These are phyloP conservation scores for Brachionichthys hirsutus DNA, from an alignment of 2,113 vertebrate species.

Conservation along the genomic window DNA sequence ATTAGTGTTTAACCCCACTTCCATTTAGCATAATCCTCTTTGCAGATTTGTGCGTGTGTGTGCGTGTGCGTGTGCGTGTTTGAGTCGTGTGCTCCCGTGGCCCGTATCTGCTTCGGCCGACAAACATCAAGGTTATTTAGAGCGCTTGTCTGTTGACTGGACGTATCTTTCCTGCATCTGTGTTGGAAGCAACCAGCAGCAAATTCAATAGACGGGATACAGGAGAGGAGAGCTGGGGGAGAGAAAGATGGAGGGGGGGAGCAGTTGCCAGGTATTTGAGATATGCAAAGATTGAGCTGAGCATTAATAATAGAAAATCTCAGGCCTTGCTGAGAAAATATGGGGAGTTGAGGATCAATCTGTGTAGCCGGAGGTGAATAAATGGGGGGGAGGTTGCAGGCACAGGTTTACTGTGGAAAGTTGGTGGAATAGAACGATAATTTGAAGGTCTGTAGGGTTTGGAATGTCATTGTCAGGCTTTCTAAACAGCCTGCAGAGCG, in stretches of 20 bases:
- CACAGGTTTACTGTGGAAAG: slow-evolving; percentile 53
- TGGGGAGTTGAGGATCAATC: slow-evolving; percentile 36
- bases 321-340: slow-evolving; percentile 50
- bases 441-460: slow-evolving; percentile 69
- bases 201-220: slow-evolving; percentile 29
- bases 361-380: slow-evolving; percentile 51
- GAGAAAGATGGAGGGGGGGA: slow-evolving; percentile 12
- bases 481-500: slow-evolving; percentile 70
- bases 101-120: slow-evolving; percentile 8
- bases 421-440: slow-evolving; percentile 56
- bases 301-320: slow-evolving; percentile 57
- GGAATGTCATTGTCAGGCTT: slow-evolving; percentile 72
- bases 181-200: slow-evolving; percentile 30
- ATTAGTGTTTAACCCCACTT: slow-evolving; percentile 74
- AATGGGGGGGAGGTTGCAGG: slow-evolving; percentile 16
- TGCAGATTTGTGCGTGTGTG: slow-evolving; percentile 43
- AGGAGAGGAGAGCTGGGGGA: not conserved
- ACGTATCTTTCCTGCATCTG: slow-evolving; percentile 18
- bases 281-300: slow-evolving; percentile 46
- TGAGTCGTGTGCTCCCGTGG: slow-evolving; percentile 29
- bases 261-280: slow-evolving; percentile 22
- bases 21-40: slow-evolving; percentile 77
- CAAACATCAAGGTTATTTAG: slow-evolving; percentile 42
- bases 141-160: slow-evolving; percentile 23
- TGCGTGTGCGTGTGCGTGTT: slow-evolving; percentile 7